phyloP scores from a whole-genome alignment of 2,797 vertebrate genomes.

The Taeniopygia guttata region DNA sequence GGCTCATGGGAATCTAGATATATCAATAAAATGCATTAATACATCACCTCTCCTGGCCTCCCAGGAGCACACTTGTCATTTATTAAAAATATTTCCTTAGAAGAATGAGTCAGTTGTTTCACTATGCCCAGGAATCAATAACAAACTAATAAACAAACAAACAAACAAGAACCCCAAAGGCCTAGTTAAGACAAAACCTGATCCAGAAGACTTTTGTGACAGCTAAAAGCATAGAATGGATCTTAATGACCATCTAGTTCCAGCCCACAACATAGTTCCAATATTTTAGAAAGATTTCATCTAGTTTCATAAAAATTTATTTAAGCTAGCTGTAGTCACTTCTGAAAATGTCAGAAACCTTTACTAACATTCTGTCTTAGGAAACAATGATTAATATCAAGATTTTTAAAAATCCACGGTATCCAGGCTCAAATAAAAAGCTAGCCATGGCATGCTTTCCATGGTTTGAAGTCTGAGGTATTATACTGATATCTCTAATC shows the following conservation, averaged over 20 bases:
- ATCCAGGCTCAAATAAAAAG: not conserved
- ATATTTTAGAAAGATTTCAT: not conserved
- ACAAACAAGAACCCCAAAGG: not conserved
- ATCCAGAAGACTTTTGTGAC: not conserved
- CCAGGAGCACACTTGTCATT: not conserved
- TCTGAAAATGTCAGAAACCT: not conserved
- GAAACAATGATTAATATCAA: not conserved
- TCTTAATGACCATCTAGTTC: no score
- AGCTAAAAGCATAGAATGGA: not conserved
- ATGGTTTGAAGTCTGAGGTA: not conserved
- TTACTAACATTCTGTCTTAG: not conserved
- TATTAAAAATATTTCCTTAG: not conserved
- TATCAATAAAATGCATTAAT: not conserved
- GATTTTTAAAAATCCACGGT: not conserved
- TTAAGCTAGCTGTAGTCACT: not conserved
- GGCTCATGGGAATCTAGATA: not conserved
- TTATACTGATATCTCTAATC: not conserved
- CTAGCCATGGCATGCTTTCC: accelerated
- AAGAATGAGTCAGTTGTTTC: not conserved
- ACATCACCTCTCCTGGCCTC: not conserved
- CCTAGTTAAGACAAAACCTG: not conserved
- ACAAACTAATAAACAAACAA: not conserved
- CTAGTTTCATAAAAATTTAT: not conserved
- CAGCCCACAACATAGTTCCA: accelerated
- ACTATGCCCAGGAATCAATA: not conserved